Conservation (phyloP, 2,797 vertebrate genomes). For the Danio choprae region DNA sequence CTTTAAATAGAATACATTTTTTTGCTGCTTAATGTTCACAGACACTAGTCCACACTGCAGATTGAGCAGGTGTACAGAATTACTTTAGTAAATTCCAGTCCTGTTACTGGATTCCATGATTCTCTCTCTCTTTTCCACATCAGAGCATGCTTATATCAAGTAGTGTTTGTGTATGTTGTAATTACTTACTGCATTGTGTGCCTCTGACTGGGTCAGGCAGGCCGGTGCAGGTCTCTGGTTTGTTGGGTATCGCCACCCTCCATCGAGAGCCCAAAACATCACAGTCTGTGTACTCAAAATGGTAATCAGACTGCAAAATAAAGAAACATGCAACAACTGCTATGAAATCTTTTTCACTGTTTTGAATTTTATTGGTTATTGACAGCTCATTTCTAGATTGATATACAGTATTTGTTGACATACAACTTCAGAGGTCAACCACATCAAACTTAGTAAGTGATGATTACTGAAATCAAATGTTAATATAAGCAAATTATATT, state of each 20-base stretch:
- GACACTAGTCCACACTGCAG: no score
- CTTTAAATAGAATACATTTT: no score
- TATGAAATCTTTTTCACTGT: not conserved
- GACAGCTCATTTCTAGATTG: no score
- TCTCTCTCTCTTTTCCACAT: no score
- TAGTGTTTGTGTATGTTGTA: not conserved
- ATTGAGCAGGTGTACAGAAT: no score
- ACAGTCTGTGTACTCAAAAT: constrained; percentile 97
- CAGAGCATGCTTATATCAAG: not conserved
- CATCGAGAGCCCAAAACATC: constrained; percentile 88
- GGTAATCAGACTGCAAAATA: constrained; percentile 90
- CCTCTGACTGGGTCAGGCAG: constrained; percentile 93
- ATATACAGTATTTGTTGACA: not conserved
- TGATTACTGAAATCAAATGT: not conserved
- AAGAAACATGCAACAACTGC: constrained; percentile 53
- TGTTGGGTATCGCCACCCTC: constrained; percentile 95
- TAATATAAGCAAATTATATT: not conserved
- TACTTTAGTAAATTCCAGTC: no score
- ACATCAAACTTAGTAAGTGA: not conserved
- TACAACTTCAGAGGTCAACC: not conserved
- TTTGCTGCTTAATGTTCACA: no score
- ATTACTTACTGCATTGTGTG: constrained; percentile 91
- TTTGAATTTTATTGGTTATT: not conserved
- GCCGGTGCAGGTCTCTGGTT: constrained; percentile 89
- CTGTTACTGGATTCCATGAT: no score